These are phyloP conservation scores for Drepana arcuata DNA, from an alignment of 1,140 invertebrate species.

Conservation along the genomic window DNA sequence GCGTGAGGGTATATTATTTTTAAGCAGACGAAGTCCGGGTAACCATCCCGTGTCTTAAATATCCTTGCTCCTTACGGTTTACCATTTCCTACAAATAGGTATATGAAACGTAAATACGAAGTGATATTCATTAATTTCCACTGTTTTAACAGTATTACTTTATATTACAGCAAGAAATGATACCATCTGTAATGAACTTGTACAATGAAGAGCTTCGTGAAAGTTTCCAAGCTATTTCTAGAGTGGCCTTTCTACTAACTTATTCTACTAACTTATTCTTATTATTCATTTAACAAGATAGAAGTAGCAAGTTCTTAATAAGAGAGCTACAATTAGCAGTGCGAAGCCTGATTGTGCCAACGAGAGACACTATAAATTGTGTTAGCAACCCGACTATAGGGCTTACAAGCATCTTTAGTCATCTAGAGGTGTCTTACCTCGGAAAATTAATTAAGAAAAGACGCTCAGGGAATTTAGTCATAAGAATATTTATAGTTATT, in stretches of 20 bases:
- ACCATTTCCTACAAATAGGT: no score
- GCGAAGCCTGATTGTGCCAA: slow-evolving; percentile 32
- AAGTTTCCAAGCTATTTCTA: no score
- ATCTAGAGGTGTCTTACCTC: slow-evolving; percentile 3
- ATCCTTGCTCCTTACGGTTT: no score
- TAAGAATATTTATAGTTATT: background rate
- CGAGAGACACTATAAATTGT: slow-evolving; percentile 35
- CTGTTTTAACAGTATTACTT: background rate
- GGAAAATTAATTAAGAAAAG: no score
- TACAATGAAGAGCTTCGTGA: background rate
- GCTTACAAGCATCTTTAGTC: no score
- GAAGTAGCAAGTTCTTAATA: slow-evolving; percentile 18
- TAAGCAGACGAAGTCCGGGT: no score
- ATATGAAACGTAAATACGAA: no score
- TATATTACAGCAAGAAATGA: background rate
- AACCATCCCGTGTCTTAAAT: no score
- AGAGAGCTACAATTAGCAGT: slow-evolving; percentile 45
- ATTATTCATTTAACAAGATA: slow-evolving; percentile 30
- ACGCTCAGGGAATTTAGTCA: no score
- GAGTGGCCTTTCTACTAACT: slow-evolving; percentile 7
- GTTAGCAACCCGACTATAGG: slow-evolving; percentile 21
- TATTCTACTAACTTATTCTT: slow-evolving; percentile 16
- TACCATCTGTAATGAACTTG: background rate
- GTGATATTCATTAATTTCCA: background rate
- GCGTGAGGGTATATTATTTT: no score